A percentile compares a stretch with the other conserved stretches of the same genome.
Conservation (phyloP, 2,888 invertebrate species). For the Ophion costatus region DNA sequence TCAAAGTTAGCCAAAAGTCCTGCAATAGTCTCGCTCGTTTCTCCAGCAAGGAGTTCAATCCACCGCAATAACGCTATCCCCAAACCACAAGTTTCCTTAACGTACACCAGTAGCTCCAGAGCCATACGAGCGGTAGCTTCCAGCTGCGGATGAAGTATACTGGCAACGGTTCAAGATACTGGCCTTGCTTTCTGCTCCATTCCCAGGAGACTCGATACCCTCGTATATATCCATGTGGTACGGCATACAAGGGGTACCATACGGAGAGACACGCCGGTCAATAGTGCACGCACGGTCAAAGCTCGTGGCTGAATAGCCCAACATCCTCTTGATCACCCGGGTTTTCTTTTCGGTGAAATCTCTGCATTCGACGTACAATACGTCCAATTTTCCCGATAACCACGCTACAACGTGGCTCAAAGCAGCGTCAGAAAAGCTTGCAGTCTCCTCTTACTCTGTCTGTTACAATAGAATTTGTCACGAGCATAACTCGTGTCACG, state of each 20-base stretch:
- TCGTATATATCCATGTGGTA: constrained; percentile 6
- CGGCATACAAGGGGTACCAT: constrained; percentile 1
- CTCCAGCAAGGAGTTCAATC: constrained; percentile 41
- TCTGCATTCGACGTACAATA: constrained; percentile 54
- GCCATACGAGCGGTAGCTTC: constrained; percentile 28
- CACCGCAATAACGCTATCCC: constrained; percentile 36
- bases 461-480: constrained; percentile 9
- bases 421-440: neutral
- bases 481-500: neutral
- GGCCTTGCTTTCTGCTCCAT: neutral
- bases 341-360: constrained; percentile 39
- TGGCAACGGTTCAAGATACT: constrained; percentile 61
- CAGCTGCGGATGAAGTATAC: constrained; percentile 39
- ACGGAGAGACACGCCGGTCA: constrained; percentile 29
- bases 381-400: constrained; percentile 49
- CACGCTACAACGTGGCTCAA: constrained; percentile 17
- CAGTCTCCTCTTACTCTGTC: constrained; percentile 27
- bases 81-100: constrained; percentile 53
- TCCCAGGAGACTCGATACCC: constrained; percentile 1
- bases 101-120: constrained; percentile 22
- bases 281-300: constrained; percentile 14
- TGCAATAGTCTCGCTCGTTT: constrained; percentile 45
- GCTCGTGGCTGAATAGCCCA: neutral
- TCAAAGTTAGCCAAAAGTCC: constrained; percentile 52
- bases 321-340: constrained; percentile 23